A percentile compares a stretch with the other conserved stretches of the same genome.
phyloP scores from a whole-genome alignment of 1,140 invertebrate genomes.

The Lutraria rhynchaena region DNA sequence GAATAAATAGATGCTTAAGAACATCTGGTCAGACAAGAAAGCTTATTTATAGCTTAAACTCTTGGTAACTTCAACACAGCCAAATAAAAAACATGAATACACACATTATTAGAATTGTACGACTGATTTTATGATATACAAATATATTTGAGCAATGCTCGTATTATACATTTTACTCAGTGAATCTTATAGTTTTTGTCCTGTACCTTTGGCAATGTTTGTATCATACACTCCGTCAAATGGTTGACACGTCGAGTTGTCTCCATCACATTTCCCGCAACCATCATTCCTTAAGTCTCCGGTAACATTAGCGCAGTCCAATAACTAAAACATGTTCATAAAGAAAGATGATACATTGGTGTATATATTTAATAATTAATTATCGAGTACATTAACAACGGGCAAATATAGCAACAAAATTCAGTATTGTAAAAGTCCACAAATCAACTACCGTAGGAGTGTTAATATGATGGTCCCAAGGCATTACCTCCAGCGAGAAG shows the following conservation, averaged over 20 bases:
- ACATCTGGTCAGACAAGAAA: neutral
- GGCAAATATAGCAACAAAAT: too few species aligned
- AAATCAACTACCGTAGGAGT: too few species aligned
- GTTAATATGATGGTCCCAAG: too few species aligned
- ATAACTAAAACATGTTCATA: conserved; percentile 26
- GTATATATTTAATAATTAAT: too few species aligned
- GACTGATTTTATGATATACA: neutral
- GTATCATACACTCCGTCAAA: conserved; percentile 18
- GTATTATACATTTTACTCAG: neutral
- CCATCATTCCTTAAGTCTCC: conserved; percentile 6
- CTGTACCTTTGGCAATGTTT: neutral
- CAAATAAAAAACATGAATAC: neutral
- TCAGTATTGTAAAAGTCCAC: too few species aligned
- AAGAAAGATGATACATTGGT: too few species aligned
- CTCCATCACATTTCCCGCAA: conserved; percentile 48
- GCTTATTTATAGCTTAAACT: neutral
- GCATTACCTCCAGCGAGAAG: too few species aligned
- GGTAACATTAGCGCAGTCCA: conserved; percentile 37
- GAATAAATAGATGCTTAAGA: neutral
- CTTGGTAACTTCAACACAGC: neutral
- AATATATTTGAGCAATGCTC: neutral
- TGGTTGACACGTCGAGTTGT: conserved; percentile 30
- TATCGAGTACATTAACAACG: too few species aligned
- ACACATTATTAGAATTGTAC: neutral
- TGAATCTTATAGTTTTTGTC: neutral